phyloP scores from a whole-genome alignment of 2,113 vertebrate species.

The Lophura nycthemera region DNA sequence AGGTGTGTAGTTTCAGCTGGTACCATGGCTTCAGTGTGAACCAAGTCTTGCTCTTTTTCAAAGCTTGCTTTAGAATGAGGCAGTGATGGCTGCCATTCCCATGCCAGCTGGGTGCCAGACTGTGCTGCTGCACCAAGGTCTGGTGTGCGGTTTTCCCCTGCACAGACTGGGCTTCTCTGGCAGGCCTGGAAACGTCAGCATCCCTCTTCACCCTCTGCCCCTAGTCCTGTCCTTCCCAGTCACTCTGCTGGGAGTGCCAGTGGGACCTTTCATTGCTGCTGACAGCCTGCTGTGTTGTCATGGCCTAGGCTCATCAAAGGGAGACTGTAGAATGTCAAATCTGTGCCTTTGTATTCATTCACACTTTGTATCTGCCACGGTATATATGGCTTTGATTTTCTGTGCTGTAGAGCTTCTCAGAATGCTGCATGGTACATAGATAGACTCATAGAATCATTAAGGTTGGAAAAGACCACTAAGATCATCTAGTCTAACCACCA shows the following conservation, averaged over 20 bases:
- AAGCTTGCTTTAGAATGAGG: neutral
- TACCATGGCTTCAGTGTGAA: neutral
- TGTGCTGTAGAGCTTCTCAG: neutral
- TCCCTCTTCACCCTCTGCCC: rapidly evolving
- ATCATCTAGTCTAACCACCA: too few species aligned
- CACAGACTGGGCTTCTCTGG: neutral
- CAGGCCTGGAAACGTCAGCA: neutral
- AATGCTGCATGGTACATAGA: neutral
- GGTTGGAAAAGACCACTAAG: too few species aligned
- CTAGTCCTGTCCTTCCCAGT: neutral
- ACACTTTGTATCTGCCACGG: neutral
- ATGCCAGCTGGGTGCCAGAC: neutral
- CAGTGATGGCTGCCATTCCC: neutral
- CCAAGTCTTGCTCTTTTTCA: neutral
- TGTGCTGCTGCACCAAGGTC: neutral
- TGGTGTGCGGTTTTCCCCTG: neutral
- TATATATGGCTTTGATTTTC: neutral
- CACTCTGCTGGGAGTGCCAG: rapidly evolving
- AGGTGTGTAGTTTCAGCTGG: neutral
- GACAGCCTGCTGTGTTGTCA: rapidly evolving
- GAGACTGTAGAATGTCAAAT: neutral
- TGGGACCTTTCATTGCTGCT: rapidly evolving
- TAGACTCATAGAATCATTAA: neutral
- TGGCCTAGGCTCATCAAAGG: neutral
- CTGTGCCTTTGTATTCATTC: neutral